Evolutionary conservation across 2,888 invertebrate genomes (phyloP), one percentile per base, ranked within the genome.

Genomic region (Drosophila yooni): DNA sequence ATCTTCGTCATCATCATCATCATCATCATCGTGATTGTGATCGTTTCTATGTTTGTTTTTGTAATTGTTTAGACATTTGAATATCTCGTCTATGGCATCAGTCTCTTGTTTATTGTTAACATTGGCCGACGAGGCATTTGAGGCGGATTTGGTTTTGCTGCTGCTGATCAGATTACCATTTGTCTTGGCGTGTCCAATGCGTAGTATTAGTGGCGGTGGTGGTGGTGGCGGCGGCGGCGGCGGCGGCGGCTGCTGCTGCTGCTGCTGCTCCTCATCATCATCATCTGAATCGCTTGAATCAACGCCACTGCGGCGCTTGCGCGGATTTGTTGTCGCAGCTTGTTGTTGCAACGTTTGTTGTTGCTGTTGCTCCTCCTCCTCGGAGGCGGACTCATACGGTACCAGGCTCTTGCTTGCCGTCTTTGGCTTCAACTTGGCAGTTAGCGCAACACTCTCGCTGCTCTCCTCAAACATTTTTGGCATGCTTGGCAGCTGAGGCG

Each of bases 371-470:
- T 85, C 88, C 48, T 88, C 87, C 68, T 92, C 92, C 38, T 92
- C 95, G 0, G 95, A 95, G 84, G 95, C 95, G 0, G 94, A 94
- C 83, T 95, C 95, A 82, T 95, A 95, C 29, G 95, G 95, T 66
- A 95, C 95, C 63, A 95, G 92, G 69, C 93, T 93, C 72, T 92
- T 92, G 2, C 89, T 73, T 34, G 86, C 83, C 73, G 84, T 64
- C 74, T 85, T 83, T 81, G 84, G 86, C 78, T 80, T 79, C 69
- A 80, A 71, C 76, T 80, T 79, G 71, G 78, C 78, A 80, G 78
- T 76, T 63, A 62, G 80, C 11, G 68, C 68, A 48, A 69, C 71
- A 29, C 40, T 62, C 0, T 64, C 70, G 63, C 60, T 64, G n/a
- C 46, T 46, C 46, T 83, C 81, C 21, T 67, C 83, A 62, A 82